Percentiles rank a stretch among this genome's conserved stretches.
phyloP scores from a whole-genome alignment of 2,888 invertebrate species.

The Sipunculus nudus region DNA sequence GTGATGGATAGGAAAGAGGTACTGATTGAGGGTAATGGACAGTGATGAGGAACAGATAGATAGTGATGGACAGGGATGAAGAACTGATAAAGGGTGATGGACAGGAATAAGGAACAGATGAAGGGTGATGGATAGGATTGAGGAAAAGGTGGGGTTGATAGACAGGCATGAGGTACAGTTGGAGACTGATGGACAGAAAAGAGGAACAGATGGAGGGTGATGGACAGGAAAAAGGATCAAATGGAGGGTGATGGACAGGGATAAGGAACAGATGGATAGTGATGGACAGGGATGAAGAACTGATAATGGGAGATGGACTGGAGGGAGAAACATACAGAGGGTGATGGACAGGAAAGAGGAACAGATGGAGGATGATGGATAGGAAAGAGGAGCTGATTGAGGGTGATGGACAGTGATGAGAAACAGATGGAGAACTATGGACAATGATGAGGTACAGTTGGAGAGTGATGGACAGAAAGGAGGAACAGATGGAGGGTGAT shows the following conservation, averaged over 20 bases:
- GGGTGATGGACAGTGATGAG: too few species aligned
- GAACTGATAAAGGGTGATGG: not conserved
- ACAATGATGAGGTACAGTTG: too few species aligned
- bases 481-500: conserved; percentile 2
- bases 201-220: too few species aligned
- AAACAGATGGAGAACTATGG: too few species aligned
- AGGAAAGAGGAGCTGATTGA: too few species aligned
- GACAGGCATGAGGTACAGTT: not conserved
- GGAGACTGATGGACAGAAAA: conserved; percentile 31
- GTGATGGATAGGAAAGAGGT: conserved; percentile 3
- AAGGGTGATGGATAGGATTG: not conserved
- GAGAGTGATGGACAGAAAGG: conserved; percentile 2
- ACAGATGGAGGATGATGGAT: too few species aligned
- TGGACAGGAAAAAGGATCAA: too few species aligned
- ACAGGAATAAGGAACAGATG: not conserved
- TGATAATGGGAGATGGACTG: too few species aligned
- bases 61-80: not conserved
- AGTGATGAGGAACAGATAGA: not conserved
- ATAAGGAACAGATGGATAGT: conserved; percentile 5
- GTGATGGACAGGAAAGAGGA: too few species aligned
- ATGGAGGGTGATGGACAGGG: not conserved
- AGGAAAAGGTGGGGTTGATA: not conserved
- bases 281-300: too few species aligned
- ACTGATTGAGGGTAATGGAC: not conserved
- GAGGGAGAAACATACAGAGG: too few species aligned